Evolutionary conservation across 2,113 vertebrate species (phyloP), one percentile per base, ranked within the genome.

Genomic region (Setophaga coronata): DNA sequence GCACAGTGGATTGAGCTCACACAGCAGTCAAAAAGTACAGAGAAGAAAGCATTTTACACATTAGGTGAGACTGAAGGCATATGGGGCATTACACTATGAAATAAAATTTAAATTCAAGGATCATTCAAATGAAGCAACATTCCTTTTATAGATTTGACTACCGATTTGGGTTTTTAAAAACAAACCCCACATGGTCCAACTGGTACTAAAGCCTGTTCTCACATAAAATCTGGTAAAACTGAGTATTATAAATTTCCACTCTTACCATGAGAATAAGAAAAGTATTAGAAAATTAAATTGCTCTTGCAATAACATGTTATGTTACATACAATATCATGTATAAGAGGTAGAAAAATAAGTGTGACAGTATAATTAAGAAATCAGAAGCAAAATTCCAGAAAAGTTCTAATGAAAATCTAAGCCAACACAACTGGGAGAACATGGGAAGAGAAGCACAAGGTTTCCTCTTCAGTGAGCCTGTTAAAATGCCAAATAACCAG

Each of bases 321-420:
- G 14, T 43, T 88, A 34, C 6, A 62, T 6, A 69, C 4, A 53
- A 4, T 13, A 40, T 3, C 10, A 10, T 34, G 6, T 20, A 14
- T 48, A 77, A 91, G 57, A 71, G 13, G 7, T 33, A 71, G n/a
- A 82, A 89, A 72, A 23, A 50, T 74, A 17, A 64, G 17, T 18
- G 17, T 14, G 8, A 53, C 23, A 43, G n/a, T 29, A 57, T 40
- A 70, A 25, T 76, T 57, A 42, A 19, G 43, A 85, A 79, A 73
- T 33, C 77, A 48, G 62, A 73, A 77, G 23, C 26, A 3, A 88
- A 95, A 95, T 67, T 42, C 25, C 58, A 64, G 24, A 48, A 71
- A 38, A 61, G 26, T 92, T 95, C 56, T 87, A 54, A 90, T 36
- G 33, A 31, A 82, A 50, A 71, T 17, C 25, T 51, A 69, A 94